These are phyloP conservation scores for Chelonoidis abingdonii DNA, from an alignment of 2,113 vertebrate species.

Conservation along the genomic window DNA sequence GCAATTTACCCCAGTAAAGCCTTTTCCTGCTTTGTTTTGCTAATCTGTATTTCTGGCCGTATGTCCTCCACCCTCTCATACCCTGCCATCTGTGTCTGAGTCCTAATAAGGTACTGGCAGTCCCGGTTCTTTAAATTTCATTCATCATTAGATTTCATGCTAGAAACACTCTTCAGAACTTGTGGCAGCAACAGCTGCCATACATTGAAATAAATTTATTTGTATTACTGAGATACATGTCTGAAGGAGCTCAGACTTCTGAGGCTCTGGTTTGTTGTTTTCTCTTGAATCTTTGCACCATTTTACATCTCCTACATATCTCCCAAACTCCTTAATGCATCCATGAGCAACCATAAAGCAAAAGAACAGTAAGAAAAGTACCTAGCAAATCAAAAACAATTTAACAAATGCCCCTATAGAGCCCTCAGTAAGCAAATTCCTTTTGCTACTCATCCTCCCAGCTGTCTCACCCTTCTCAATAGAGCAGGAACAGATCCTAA, in stretches of 20 bases:
- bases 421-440: accelerated
- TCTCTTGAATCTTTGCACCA: accelerated
- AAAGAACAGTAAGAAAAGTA: background rate
- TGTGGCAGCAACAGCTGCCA: conserved; percentile 43
- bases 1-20: background rate
- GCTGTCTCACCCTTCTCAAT: background rate
- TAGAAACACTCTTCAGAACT: conserved; percentile 31
- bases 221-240: background rate
- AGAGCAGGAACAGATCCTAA: background rate
- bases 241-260: background rate
- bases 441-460: background rate
- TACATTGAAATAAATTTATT: conserved; percentile 41
- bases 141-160: conserved; percentile 48
- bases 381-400: background rate
- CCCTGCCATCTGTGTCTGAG: conserved; percentile 15
- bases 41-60: background rate
- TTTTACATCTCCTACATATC: background rate
- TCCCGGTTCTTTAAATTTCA: conserved; percentile 36
- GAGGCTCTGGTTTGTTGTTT: background rate
- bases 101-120: background rate
- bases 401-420: background rate
- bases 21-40: background rate
- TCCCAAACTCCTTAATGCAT: background rate
- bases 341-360: background rate
- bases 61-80: background rate